These are phyloP conservation scores for Numida meleagris DNA, from an alignment of 2,113 vertebrate genomes.

Conservation along the genomic window DNA sequence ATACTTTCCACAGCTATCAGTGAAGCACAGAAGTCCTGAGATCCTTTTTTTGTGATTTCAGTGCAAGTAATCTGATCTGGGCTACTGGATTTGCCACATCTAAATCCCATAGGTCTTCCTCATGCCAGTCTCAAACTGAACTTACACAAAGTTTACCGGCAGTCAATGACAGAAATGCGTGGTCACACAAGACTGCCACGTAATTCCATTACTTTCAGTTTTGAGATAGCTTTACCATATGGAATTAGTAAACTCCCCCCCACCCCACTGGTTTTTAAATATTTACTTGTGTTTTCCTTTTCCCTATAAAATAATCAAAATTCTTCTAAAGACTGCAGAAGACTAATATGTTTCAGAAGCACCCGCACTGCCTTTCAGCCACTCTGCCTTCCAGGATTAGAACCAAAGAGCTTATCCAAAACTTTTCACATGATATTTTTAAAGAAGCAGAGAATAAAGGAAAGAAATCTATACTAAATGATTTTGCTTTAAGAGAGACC, in stretches of 20 bases:
- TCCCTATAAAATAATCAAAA: not conserved
- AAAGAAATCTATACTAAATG: not conserved
- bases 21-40: not conserved
- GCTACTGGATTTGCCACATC: not conserved
- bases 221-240: not conserved
- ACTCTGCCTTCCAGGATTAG: not conserved
- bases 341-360: conserved; percentile 6
- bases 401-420: not conserved
- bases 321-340: not conserved
- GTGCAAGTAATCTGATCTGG: not conserved
- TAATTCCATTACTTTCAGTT: not conserved
- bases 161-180: not conserved
- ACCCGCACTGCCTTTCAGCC: not conserved
- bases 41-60: not conserved
- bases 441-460: not conserved
- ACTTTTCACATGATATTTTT: conserved; percentile 24
- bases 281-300: not conserved
- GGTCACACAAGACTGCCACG: not conserved
- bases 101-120: not conserved
- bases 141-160: not conserved
- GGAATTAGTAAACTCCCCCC: not conserved
- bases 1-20: not conserved
- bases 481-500: conserved; percentile 4
- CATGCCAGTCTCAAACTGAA: not conserved
- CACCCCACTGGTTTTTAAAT: not conserved